Evolutionary conservation across 35 echinoderm and acorn worm genomes (phyloP).

Genomic region (Amphiura filiformis): DNA sequence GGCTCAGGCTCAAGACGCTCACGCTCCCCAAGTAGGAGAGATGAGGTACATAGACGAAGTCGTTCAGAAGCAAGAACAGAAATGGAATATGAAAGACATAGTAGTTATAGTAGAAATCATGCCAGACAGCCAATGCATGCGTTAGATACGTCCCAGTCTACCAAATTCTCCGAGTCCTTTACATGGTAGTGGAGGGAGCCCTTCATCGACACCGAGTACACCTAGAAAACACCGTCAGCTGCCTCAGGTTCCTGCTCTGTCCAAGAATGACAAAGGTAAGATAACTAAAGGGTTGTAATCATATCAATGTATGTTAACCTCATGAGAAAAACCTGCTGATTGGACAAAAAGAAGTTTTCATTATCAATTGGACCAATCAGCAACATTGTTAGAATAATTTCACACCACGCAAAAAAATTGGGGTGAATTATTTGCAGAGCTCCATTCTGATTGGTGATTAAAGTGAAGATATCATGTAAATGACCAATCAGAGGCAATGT

Average conservation of each 20-base stretch:
- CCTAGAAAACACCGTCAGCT: conserved; percentile 81
- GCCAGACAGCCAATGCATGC: not conserved
- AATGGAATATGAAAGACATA: conserved; percentile 77
- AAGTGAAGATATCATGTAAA: too few species aligned
- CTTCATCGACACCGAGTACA: conserved; percentile 91
- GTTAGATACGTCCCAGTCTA: conserved; percentile 28
- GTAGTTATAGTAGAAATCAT: conserved; percentile 46
- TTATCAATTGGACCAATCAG: too few species aligned
- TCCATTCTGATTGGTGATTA: too few species aligned
- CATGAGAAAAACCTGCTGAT: too few species aligned
- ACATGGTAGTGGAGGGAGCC: conserved; percentile 68
- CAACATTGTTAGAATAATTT: too few species aligned
- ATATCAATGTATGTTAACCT: too few species aligned
- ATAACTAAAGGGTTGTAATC: not conserved
- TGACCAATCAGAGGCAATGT: too few species aligned
- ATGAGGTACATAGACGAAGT: conserved; percentile 68
- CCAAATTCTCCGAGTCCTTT: conserved; percentile 63
- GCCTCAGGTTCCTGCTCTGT: conserved; percentile 69
- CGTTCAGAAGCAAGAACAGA: conserved; percentile 84
- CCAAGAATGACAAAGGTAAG: conserved; percentile 88
- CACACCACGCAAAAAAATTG: too few species aligned
- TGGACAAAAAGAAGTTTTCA: too few species aligned
- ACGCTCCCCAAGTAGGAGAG: conserved; percentile 64
- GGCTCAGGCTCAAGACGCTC: conserved; percentile 57
- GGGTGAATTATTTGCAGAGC: too few species aligned